These are phyloP conservation scores for Odontamblyopus rebecca DNA, from an alignment of 2,797 vertebrate species.

Conservation along the genomic window DNA sequence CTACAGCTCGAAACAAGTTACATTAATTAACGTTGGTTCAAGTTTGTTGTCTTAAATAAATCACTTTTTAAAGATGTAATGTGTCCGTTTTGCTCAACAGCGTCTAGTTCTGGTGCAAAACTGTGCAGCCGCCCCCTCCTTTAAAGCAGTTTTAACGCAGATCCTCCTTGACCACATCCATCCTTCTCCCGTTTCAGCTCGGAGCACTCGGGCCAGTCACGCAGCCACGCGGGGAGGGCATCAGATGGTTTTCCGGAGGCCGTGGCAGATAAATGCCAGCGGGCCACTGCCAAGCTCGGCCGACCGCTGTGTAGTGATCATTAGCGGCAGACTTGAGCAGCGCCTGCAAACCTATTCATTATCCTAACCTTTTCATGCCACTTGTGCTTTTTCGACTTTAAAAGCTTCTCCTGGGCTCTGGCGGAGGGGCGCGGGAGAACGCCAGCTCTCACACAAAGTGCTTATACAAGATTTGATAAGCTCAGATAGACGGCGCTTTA, in stretches of 20 bases:
- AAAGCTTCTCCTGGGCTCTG: conserved; percentile 37
- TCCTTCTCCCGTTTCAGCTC: conserved; percentile 6
- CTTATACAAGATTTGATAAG: conserved; percentile 19
- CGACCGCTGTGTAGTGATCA: conserved; percentile 51
- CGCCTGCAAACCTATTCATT: conserved; percentile 60
- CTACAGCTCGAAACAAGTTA: not conserved
- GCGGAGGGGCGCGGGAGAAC: conserved; percentile 19
- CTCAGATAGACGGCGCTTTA: conserved; percentile 8
- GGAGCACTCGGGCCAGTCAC: conserved; percentile 17
- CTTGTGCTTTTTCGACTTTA: conserved; percentile 34
- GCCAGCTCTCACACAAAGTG: conserved; percentile 21
- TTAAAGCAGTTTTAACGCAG: not conserved
- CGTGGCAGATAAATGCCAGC: conserved; percentile 62
- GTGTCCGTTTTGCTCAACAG: not conserved
- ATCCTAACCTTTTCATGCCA: conserved; percentile 55
- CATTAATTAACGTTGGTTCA: not conserved
- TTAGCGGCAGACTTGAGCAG: conserved; percentile 56
- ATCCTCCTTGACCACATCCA: not conserved
- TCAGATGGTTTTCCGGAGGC: conserved; percentile 42
- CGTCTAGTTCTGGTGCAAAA: not conserved
- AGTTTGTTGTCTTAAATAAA: not conserved
- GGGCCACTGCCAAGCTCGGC: conserved; percentile 52
- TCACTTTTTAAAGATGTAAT: too few relatives aligned
- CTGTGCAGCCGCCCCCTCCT: not conserved
- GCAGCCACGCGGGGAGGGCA: conserved; percentile 11